phyloP scores from a whole-genome alignment of 2,113 vertebrate species.

The Cettia cetti region DNA sequence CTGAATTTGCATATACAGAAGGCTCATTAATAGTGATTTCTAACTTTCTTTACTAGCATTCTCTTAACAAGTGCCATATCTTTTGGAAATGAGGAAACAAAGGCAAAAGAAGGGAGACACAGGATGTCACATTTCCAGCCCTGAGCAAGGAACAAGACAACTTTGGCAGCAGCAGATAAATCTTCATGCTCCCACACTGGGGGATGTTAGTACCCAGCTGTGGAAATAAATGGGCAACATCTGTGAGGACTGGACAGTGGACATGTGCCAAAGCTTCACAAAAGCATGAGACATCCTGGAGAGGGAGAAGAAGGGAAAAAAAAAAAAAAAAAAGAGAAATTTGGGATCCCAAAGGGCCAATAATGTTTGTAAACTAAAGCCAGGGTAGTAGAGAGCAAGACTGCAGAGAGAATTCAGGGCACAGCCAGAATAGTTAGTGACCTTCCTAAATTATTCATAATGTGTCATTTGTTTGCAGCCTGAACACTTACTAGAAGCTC shows the following conservation, averaged over 20 bases:
- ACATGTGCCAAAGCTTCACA: background rate
- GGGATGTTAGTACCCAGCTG: background rate
- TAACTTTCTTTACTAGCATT: background rate
- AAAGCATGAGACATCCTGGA: background rate
- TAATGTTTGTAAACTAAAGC: background rate
- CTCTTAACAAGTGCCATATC: background rate
- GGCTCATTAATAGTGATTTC: background rate
- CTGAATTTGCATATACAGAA: slow-evolving; percentile 10
- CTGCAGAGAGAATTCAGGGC: background rate
- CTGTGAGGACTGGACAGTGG: background rate
- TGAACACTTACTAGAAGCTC: background rate
- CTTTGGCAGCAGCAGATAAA: background rate
- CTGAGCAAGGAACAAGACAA: background rate
- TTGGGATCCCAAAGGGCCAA: background rate
- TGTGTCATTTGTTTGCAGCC: background rate
- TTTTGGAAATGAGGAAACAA: background rate
- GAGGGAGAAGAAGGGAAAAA: background rate
- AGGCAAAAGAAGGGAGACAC: background rate
- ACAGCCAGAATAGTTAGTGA: background rate
- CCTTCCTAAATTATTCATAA: slow-evolving; percentile 50
- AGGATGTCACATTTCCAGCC: background rate
- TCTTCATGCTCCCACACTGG: background rate
- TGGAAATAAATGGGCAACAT: background rate
- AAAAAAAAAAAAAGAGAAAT: background rate
- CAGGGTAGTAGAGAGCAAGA: background rate